These are phyloP conservation scores for Hydrozoanthus tunicans DNA, from an alignment of 64 coral and sea anemone species.

Conservation along the genomic window DNA sequence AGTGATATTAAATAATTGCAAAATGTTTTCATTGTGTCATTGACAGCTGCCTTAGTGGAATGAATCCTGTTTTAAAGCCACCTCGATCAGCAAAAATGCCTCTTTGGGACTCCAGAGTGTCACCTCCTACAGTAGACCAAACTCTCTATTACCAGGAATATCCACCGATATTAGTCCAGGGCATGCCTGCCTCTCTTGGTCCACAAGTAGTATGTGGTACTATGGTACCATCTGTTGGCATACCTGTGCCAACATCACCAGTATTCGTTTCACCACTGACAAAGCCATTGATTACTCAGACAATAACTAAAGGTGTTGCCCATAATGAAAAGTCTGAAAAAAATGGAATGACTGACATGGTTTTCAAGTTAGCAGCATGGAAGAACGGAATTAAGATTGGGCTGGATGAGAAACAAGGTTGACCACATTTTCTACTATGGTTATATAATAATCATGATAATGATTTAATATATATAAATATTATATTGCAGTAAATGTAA, in stretches of 20 bases:
- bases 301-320: neutral
- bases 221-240: neutral
- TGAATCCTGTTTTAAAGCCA: neutral
- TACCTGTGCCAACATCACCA: neutral
- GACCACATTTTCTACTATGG: too few species aligned
- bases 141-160: too few species aligned
- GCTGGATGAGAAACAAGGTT: conserved; percentile 9
- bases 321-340: neutral
- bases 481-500: too few species aligned
- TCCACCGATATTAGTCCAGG: neutral
- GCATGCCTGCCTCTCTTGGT: neutral
- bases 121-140: neutral
- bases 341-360: neutral
- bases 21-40: neutral
- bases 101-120: neutral
- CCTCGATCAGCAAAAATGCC: neutral
- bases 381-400: conserved; percentile 55
- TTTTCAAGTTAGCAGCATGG: conserved; percentile 38
- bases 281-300: neutral
- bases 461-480: too few species aligned
- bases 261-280: conserved; percentile 11
- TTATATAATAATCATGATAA: neutral
- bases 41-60: neutral
- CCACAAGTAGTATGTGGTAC: neutral
- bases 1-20: too few species aligned